Evolutionary conservation across 2,888 invertebrate genomes (phyloP), one percentile per base, ranked within the genome.

Genomic region (Cylindroiulus punctatus): DNA sequence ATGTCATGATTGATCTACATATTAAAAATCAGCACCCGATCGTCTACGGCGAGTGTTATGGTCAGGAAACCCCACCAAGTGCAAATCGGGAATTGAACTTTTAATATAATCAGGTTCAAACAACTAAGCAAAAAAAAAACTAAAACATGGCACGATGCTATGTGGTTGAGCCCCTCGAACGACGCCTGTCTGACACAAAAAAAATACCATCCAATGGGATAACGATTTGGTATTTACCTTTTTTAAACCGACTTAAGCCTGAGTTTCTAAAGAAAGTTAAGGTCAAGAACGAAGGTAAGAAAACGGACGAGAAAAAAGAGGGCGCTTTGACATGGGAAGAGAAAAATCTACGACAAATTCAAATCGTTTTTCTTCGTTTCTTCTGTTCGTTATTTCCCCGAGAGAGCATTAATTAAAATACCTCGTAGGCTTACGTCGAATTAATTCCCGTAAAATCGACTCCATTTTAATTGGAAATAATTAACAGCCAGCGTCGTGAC

Each of bases 71-170:
- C 57, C 57, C 57, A 65, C 57, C 57, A 65, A 65, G 57, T 22
- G 57, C 57, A 65, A 65, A 65, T 65, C 57, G 57, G 57, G 57
- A 65, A 65, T 65, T 65, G 57, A 65, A 65, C 57, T 65, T 65
- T 65, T 65, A 65, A 65, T 65, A 65, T 65, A 65, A 65, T 65
- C 57, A 65, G 22, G 57, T 65, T 65, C 57, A 65, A 65, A 65
- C 22, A 22, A 65, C 8, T n/a, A n/a, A n/a, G 57, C 57, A 10
- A 10, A 44, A 22, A 65, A n/a, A 65, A 65, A 65, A 65, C 22
- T 65, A 65, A n/a, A 65, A 65, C 57, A 65, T 2, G 57, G 57
- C 57, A 65, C 57, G 57, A 65, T 26, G 22, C 22, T 65, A 65
- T 65, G 57, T 65, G 57, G 57, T 65, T 65, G 57, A 65, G 57